Percentiles rank a stretch among this genome's conserved stretches.
Conservation (phyloP, 1,140 invertebrate genomes). For the Zaprionus ghesquierei region DNA sequence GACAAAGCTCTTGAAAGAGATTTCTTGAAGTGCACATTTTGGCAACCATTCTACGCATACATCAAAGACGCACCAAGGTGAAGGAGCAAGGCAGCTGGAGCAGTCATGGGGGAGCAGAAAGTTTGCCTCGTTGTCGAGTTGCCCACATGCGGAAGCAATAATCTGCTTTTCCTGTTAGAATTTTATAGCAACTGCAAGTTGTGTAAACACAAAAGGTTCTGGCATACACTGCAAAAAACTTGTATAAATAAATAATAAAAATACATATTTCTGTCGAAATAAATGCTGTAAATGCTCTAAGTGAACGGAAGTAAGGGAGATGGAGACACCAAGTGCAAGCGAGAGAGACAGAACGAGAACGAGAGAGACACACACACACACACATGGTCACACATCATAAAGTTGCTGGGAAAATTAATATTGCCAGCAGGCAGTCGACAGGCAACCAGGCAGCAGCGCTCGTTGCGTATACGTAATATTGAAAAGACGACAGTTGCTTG, state of each 20-base stretch:
- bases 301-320: constrained; percentile 9
- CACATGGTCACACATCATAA: constrained; percentile 62
- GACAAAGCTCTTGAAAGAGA: constrained; percentile 17
- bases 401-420: constrained; percentile 57
- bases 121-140: constrained; percentile 29
- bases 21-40: constrained; percentile 41
- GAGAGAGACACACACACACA: not conserved
- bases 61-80: constrained; percentile 2
- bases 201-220: constrained; percentile 33
- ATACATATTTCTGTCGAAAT: constrained; percentile 37
- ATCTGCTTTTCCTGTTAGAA: constrained; percentile 62
- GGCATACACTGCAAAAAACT: constrained; percentile 20
- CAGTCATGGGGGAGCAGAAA: not conserved
- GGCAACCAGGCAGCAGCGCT: constrained; percentile 5
- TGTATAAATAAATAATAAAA: constrained; percentile 55
- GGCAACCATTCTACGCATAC: not conserved
- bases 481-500: constrained; percentile 34
- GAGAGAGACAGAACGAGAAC: too few relatives aligned
- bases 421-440: constrained; percentile 55
- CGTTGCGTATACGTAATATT: constrained; percentile 62
- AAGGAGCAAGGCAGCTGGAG: too few relatives aligned
- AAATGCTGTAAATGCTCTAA: constrained; percentile 50
- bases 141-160: constrained; percentile 64
- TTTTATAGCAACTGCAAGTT: constrained; percentile 44
- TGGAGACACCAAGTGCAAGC: not conserved